A percentile compares a stretch with the other conserved stretches of the same genome.
phyloP scores from a whole-genome alignment of 2,888 invertebrate species.

The Cryptocephalus moraei region DNA sequence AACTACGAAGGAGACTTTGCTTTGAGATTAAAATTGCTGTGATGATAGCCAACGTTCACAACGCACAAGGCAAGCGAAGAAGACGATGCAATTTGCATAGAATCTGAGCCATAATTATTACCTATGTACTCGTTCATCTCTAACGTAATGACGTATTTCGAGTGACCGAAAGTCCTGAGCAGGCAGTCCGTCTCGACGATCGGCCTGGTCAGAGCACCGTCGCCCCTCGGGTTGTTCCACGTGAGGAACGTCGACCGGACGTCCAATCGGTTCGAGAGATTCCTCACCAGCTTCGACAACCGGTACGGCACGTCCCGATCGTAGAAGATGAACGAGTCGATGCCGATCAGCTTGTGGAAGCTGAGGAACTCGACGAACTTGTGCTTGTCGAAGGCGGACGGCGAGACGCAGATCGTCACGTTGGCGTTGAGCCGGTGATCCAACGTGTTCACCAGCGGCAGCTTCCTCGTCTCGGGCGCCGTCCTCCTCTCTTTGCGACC shows the following conservation, averaged over 20 bases:
- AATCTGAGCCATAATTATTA: no score
- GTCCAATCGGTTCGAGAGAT: constrained; percentile 31
- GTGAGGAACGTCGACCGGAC: constrained; percentile 47
- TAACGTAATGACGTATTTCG: constrained; percentile 45
- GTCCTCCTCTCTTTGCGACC: constrained; percentile 21
- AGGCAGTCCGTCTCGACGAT: constrained; percentile 57
- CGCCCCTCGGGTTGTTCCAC: constrained; percentile 54
- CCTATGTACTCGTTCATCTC: constrained; percentile 56
- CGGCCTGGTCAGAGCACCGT: constrained; percentile 32
- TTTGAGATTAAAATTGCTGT: no score
- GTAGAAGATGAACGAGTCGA: constrained; percentile 56
- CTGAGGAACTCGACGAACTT: constrained; percentile 55
- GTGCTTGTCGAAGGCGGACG: constrained; percentile 46
- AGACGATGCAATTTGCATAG: no score
- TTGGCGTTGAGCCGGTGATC: constrained; percentile 35
- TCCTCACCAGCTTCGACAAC: constrained; percentile 36
- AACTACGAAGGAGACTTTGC: no score
- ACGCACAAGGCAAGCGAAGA: no score
- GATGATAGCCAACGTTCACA: no score
- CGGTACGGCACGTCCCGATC: constrained; percentile 43
- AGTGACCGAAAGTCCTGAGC: constrained; percentile 44
- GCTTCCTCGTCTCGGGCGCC: constrained; percentile 21
- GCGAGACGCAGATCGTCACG: constrained; percentile 53
- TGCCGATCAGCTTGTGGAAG: constrained; percentile 55
- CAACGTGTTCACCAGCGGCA: constrained; percentile 21